Percentiles rank a stretch among this genome's conserved stretches.
Conservation (phyloP, 2,888 invertebrate species). For the Aphodius sticticus region DNA sequence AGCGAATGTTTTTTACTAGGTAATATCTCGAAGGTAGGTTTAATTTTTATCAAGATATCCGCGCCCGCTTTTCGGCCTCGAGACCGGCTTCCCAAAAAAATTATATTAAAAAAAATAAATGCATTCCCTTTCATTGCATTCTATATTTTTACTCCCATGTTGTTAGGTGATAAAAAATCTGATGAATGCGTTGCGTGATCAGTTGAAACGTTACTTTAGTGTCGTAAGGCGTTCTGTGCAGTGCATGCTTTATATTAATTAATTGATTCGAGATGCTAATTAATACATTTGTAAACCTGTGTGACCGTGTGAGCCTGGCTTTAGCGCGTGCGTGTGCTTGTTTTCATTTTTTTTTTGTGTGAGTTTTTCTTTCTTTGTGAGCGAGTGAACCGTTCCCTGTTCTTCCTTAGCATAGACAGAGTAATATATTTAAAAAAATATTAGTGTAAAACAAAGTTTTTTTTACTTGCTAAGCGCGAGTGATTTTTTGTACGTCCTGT, state of each 20-base stretch:
- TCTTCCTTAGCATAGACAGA: constrained; percentile 53
- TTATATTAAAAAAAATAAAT: constrained; percentile 18
- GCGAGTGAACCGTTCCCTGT: constrained; percentile 39
- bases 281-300: constrained; percentile 48
- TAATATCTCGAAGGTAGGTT: constrained; percentile 14
- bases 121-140: constrained; percentile 59
- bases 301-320: constrained; percentile 34
- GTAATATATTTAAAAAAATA: constrained; percentile 53
- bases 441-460: constrained; percentile 42
- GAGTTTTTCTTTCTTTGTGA: constrained; percentile 18
- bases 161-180: constrained; percentile 32
- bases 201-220: constrained; percentile 52
- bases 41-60: constrained; percentile 4
- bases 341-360: constrained; percentile 11
- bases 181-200: constrained; percentile 43
- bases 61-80: constrained; percentile 26
- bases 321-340: constrained; percentile 26
- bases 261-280: constrained; percentile 47
- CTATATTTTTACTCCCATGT: constrained; percentile 54
- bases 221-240: constrained; percentile 60
- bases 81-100: constrained; percentile 38
- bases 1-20: constrained; percentile 15
- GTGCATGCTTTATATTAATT: constrained; percentile 57
- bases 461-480: constrained; percentile 53
- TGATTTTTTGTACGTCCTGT: constrained; percentile 41